Evolutionary conservation across 2,113 vertebrate species (phyloP).

Genomic region (Heloderma charlesbogerti): DNA sequence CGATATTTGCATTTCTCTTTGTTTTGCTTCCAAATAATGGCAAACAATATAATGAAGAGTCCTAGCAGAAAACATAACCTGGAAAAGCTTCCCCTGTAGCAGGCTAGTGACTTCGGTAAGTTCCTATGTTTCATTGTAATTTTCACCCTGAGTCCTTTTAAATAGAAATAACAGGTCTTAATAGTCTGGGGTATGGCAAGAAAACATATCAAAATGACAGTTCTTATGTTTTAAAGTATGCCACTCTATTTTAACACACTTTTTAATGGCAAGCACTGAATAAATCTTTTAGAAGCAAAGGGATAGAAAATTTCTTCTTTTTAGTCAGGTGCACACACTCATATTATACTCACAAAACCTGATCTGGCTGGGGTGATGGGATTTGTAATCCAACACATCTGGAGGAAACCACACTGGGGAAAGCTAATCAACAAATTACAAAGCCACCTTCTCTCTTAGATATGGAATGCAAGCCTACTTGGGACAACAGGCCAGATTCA

Average conservation of each 20-base stretch:
- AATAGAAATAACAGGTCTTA: not conserved
- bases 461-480: not conserved
- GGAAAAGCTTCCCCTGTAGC: not conserved
- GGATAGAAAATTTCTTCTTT: slow-evolving; percentile 5
- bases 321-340: not conserved
- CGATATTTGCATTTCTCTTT: not conserved
- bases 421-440: not conserved
- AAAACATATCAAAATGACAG: not conserved
- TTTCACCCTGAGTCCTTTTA: not conserved
- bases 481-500: not conserved
- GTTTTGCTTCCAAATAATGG: not conserved
- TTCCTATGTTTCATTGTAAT: not conserved
- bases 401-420: not conserved
- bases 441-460: not conserved
- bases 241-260: not conserved
- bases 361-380: not conserved
- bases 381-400: not conserved
- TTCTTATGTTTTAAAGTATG: not conserved
- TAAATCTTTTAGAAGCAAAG: not conserved
- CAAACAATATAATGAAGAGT: not conserved
- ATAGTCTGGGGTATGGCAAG: not conserved
- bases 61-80: not conserved
- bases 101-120: not conserved
- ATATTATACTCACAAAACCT: not conserved
- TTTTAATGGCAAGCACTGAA: not conserved